Evolutionary conservation across 2,797 vertebrate genomes (phyloP).

Genomic region (Chromobotia macracanthus): DNA sequence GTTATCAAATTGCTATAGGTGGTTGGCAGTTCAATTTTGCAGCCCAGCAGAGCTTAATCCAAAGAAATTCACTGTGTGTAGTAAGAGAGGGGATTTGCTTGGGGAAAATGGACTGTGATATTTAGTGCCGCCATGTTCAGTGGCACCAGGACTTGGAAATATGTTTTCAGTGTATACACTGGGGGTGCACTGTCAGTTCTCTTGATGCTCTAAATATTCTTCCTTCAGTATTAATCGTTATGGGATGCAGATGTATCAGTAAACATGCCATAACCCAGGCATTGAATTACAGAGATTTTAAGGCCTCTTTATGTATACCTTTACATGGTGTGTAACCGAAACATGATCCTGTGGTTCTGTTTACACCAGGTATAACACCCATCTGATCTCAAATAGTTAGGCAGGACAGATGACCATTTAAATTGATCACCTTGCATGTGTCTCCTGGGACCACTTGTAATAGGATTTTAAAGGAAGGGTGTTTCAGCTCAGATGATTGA

Average conservation of each 20-base stretch:
- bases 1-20: slow-evolving; percentile 70
- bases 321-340: too few relatives aligned
- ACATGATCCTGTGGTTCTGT: too few relatives aligned
- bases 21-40: slow-evolving; percentile 72
- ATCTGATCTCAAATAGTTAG: neutral
- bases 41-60: slow-evolving; percentile 73
- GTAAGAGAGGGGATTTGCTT: slow-evolving; percentile 52
- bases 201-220: slow-evolving; percentile 34
- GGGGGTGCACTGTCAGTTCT: slow-evolving; percentile 34
- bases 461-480: too few relatives aligned
- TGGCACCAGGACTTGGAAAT: slow-evolving; percentile 48
- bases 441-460: too few relatives aligned
- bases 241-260: slow-evolving; percentile 1
- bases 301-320: neutral
- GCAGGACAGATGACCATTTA: neutral
- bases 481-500: too few relatives aligned
- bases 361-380: too few relatives aligned
- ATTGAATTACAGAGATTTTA: slow-evolving; percentile 8
- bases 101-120: slow-evolving; percentile 54
- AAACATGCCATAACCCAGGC: neutral
- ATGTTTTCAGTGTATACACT: slow-evolving; percentile 41
- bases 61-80: slow-evolving; percentile 50
- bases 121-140: slow-evolving; percentile 49
- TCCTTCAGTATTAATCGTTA: slow-evolving; percentile 35
- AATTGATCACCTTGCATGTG: too few relatives aligned